Percentiles rank a stretch among this genome's conserved stretches.
These are phyloP conservation scores for Hermodice carunculata DNA, from an alignment of 2,888 invertebrate genomes.

Conservation along the genomic window DNA sequence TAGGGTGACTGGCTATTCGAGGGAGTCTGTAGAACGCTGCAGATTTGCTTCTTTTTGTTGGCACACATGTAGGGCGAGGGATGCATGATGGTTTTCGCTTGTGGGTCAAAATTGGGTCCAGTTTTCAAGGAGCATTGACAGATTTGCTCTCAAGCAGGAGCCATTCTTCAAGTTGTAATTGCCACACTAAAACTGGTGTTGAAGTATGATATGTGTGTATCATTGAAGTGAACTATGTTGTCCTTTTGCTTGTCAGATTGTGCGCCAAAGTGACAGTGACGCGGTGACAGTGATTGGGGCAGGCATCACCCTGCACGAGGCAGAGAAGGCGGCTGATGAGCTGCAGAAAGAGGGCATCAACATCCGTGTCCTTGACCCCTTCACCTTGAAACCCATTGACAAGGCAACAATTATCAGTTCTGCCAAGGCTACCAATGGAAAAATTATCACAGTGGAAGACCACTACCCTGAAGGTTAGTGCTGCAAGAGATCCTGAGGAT, in stretches of 20 bases:
- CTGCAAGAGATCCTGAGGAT: no score
- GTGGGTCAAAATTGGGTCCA: no score
- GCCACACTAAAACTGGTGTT: no score
- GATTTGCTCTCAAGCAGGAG: no score
- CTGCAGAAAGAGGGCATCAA: conserved; percentile 78
- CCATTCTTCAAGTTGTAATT: no score
- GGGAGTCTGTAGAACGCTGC: no score
- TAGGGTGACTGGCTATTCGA: no score
- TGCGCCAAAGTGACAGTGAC: conserved; percentile 83
- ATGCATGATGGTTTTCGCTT: no score
- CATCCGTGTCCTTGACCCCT: conserved; percentile 91
- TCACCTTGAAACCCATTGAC: conserved; percentile 97
- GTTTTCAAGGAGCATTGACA: no score
- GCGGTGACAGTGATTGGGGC: conserved; percentile 90
- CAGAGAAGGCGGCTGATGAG: conserved; percentile 84
- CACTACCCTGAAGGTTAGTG: conserved; percentile 90
- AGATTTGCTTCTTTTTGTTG: no score
- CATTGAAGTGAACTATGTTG: not conserved
- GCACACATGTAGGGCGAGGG: no score
- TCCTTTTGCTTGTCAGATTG: conserved; percentile 72
- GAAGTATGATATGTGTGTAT: no score
- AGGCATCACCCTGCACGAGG: conserved; percentile 94
- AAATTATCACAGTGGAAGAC: conserved; percentile 94
- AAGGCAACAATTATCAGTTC: conserved; percentile 80
- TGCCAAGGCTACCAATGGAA: conserved; percentile 84